Conservation (phyloP, 2,113 vertebrate species). For the Halcyon malimbica region DNA sequence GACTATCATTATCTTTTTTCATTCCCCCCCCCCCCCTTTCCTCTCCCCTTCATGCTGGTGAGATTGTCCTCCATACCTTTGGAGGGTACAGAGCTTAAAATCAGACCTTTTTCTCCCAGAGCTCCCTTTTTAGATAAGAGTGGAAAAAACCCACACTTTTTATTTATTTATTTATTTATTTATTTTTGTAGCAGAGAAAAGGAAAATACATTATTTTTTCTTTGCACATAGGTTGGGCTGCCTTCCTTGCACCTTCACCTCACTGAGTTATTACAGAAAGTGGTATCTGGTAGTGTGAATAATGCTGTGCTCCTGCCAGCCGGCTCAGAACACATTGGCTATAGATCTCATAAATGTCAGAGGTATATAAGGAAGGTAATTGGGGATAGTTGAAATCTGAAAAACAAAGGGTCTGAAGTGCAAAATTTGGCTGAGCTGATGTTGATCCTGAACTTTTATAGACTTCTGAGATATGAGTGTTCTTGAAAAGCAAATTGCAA, state of each 20-base stretch:
- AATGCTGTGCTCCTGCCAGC: constrained; percentile 46
- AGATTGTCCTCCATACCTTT: not conserved
- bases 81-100: not conserved
- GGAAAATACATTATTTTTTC: constrained; percentile 15
- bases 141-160: not conserved
- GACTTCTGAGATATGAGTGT: constrained; percentile 29
- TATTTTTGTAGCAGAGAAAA: not conserved
- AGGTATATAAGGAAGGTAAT: not conserved
- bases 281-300: constrained; percentile 44
- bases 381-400: not conserved
- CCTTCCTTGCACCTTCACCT: constrained; percentile 1
- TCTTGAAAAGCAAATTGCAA: constrained; percentile 52
- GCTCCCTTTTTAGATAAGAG: not conserved
- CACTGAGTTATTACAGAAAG: constrained; percentile 39
- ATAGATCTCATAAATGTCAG: constrained; percentile 46
- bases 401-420: constrained; percentile 29
- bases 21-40: not conserved
- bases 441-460: constrained; percentile 21
- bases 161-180: not conserved
- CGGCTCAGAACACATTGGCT: constrained; percentile 14
- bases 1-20: not conserved
- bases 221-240: not conserved
- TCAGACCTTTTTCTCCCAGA: not conserved
- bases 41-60: not conserved
- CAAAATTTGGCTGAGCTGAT: not conserved